A percentile compares a stretch with the other conserved stretches of the same genome.
Evolutionary conservation across 2,113 vertebrate species (phyloP).

Genomic region (Phalacrocorax brasilianus): DNA sequence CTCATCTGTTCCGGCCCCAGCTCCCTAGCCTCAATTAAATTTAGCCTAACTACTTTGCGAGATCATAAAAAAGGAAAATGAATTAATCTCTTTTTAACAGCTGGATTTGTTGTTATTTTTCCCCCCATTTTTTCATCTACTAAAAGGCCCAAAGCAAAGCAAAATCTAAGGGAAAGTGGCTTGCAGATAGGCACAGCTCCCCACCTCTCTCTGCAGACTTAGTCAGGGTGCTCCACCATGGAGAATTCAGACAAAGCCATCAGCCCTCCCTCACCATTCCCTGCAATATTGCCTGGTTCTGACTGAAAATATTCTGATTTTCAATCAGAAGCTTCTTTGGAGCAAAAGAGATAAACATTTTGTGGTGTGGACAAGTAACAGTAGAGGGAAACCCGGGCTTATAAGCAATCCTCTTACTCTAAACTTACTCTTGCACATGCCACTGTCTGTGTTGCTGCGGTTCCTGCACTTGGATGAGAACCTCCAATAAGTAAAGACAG

Average conservation of each 20-base stretch:
- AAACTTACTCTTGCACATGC: background rate
- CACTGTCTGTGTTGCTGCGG: background rate
- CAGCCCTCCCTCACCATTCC: background rate
- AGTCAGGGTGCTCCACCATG: background rate
- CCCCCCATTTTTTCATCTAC: background rate
- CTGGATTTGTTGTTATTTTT: background rate
- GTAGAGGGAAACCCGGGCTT: background rate
- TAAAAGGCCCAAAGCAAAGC: background rate
- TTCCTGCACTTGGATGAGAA: background rate
- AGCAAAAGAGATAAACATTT: background rate
- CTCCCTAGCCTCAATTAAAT: conserved; percentile 9
- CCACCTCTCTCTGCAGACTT: background rate
- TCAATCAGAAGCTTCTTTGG: background rate
- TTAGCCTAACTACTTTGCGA: background rate
- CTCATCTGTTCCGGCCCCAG: background rate
- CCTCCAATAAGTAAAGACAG: background rate
- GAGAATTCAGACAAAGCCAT: background rate
- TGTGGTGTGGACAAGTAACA: background rate
- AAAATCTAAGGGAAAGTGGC: background rate
- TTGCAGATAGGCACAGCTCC: background rate
- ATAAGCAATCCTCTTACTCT: background rate
- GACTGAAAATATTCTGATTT: background rate
- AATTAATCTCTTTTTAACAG: background rate
- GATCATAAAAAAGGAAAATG: background rate
- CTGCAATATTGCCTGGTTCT: background rate